Evolutionary conservation across 1,140 invertebrate species (phyloP).

Genomic region (Macrocentrus cingulum): DNA sequence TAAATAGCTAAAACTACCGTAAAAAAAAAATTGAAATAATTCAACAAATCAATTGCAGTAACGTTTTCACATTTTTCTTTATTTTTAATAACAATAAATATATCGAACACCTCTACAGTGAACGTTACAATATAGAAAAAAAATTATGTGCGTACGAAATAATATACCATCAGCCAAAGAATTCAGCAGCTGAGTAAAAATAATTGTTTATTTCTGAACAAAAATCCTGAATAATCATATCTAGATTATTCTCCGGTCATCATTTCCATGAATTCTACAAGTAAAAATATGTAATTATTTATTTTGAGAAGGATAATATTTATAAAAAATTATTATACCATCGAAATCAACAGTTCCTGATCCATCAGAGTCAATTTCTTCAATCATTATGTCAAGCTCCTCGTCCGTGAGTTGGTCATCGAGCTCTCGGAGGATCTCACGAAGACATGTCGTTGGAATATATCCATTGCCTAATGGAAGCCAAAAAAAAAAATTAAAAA

Average conservation of each 20-base stretch:
- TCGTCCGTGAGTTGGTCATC: conserved; percentile 91
- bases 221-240: conserved; percentile 12
- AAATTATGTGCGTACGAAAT: conserved; percentile 33
- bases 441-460: conserved; percentile 89
- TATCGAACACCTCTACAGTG: conserved; percentile 38
- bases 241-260: conserved; percentile 84
- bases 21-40: no score
- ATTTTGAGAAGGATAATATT: not conserved
- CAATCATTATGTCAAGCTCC: conserved; percentile 93
- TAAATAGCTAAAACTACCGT: no score
- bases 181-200: not conserved
- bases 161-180: conserved; percentile 19
- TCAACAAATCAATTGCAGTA: no score
- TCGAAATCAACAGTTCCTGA: conserved; percentile 84
- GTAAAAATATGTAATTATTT: conserved; percentile 20
- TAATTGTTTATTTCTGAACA: not conserved
- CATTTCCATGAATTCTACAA: conserved; percentile 95
- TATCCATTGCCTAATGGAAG: conserved; percentile 80
- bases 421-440: conserved; percentile 88
- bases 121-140: conserved; percentile 29
- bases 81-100: conserved; percentile 56
- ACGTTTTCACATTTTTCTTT: no score
- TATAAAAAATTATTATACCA: conserved; percentile 58
- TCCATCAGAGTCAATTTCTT: conserved; percentile 94
- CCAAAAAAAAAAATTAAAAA: conserved; percentile 6